Conservation (phyloP, 2,797 vertebrate species). For the Prionace glauca region DNA sequence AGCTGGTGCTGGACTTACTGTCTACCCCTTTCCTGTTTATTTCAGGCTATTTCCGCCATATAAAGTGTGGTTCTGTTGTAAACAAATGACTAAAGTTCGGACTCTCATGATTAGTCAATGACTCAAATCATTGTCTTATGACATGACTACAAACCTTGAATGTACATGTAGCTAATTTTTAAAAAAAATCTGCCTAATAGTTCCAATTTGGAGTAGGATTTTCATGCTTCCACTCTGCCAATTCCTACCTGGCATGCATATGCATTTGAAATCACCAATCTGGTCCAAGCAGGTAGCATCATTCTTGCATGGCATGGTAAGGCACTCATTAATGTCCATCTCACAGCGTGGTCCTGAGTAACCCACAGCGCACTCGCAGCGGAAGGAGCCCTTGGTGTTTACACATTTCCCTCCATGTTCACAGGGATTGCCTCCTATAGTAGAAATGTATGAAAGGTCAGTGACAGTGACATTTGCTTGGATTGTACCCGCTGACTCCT, state of each 20-base stretch:
- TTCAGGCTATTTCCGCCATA: background rate
- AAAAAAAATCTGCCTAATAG: background rate
- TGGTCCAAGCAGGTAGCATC: slow-evolving; percentile 92
- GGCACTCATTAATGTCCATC: slow-evolving; percentile 87
- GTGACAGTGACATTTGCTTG: background rate
- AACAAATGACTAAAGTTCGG: no score
- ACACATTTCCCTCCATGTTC: slow-evolving; percentile 82
- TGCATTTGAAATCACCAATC: slow-evolving; percentile 83
- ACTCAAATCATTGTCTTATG: background rate
- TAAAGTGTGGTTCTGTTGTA: no score
- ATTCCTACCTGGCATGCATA: slow-evolving; percentile 79
- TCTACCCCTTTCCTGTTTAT: background rate
- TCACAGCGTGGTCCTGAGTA: slow-evolving; percentile 85
- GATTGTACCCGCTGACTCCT: background rate
- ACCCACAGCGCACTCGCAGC: slow-evolving; percentile 76
- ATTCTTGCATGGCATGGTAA: slow-evolving; percentile 79
- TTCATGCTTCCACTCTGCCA: accelerated
- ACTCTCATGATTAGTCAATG: background rate
- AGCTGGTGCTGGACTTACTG: background rate
- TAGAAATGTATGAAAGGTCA: slow-evolving; percentile 36
- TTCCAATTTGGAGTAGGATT: background rate
- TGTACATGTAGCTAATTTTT: background rate
- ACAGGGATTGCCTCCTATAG: slow-evolving; percentile 79
- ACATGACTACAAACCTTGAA: background rate
- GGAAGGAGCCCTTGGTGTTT: slow-evolving; percentile 87